phyloP scores from a whole-genome alignment of 2,888 invertebrate species.

The Nymphalis c-album region DNA sequence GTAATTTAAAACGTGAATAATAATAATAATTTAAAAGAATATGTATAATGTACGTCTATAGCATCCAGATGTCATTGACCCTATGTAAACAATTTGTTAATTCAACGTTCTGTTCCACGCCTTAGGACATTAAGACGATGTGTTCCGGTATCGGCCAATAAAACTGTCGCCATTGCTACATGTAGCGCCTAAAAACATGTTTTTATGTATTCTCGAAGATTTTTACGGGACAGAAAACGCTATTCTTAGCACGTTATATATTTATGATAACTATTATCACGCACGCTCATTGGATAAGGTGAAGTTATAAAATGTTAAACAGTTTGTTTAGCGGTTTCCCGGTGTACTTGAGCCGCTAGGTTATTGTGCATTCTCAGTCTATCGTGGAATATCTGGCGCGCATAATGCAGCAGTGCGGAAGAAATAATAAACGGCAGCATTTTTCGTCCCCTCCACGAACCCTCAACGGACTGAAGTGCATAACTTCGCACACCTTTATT shows the following conservation, averaged over 20 bases:
- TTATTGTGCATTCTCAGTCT: conserved; percentile 37
- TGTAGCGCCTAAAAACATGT: conserved; percentile 53
- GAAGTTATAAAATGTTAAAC: conserved; percentile 59
- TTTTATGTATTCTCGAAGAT: conserved; percentile 53
- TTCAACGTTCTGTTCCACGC: conserved; percentile 38
- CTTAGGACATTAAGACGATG: conserved; percentile 47
- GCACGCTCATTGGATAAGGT: conserved; percentile 67
- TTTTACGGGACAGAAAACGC: conserved; percentile 53
- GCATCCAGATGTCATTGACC: conserved; percentile 24
- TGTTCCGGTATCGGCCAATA: conserved; percentile 61
- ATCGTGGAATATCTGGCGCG: conserved; percentile 39
- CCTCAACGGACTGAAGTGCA: conserved; percentile 56
- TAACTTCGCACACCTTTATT: conserved; percentile 61
- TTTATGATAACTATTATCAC: conserved; percentile 68
- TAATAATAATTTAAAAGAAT: conserved; percentile 1
- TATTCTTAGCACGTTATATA: conserved; percentile 58
- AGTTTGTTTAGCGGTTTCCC: conserved; percentile 70
- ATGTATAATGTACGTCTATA: conserved; percentile 3
- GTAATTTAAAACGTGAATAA: too few species aligned
- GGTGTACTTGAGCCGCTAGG: conserved; percentile 41
- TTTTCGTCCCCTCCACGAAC: conserved; percentile 49
- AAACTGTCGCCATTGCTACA: conserved; percentile 67
- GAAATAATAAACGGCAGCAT: conserved; percentile 54
- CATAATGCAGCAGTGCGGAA: conserved; percentile 44
- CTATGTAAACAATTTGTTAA: conserved; percentile 36